These are phyloP conservation scores for Hermetia illucens DNA, from an alignment of 1,140 invertebrate genomes.

Conservation along the genomic window DNA sequence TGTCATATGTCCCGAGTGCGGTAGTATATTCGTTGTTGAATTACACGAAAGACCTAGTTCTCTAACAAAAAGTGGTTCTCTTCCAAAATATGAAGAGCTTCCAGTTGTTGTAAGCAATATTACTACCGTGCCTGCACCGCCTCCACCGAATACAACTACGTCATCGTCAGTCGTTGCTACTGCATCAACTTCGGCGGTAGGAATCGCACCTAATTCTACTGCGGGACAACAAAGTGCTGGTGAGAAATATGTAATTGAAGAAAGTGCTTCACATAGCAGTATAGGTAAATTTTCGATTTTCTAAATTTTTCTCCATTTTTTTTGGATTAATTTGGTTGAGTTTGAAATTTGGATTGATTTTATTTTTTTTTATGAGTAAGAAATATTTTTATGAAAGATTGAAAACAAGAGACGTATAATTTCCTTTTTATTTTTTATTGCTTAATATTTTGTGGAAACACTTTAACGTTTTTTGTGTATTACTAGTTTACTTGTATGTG, in stretches of 20 bases:
- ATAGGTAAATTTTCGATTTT: conserved; percentile 4
- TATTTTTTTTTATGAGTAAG: too few species aligned
- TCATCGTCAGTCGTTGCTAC: background rate
- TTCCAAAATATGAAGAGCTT: too few species aligned
- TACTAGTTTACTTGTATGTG: conserved; percentile 4
- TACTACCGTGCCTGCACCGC: background rate
- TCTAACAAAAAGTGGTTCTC: too few species aligned
- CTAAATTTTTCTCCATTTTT: background rate
- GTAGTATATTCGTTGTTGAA: conserved; percentile 41
- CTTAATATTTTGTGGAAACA: background rate
- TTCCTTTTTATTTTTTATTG: too few species aligned
- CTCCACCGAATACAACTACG: background rate
- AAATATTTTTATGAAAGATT: too few species aligned
- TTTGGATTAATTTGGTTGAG: too few species aligned
- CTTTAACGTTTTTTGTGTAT: background rate
- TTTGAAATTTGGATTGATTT: too few species aligned
- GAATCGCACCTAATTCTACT: too few species aligned
- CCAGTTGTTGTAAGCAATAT: too few species aligned
- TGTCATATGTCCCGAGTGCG: conserved; percentile 40
- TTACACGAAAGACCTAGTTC: conserved; percentile 16
- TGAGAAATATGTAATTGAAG: background rate
- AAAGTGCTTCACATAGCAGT: conserved; percentile 5
- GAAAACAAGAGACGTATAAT: too few species aligned
- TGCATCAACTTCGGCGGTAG: too few species aligned
- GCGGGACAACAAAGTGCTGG: conserved; percentile 1